Percentiles rank a stretch among this genome's conserved stretches.
Evolutionary conservation across 64 coral and sea anemone genomes (phyloP).

Genomic region (Montipora capricornis): DNA sequence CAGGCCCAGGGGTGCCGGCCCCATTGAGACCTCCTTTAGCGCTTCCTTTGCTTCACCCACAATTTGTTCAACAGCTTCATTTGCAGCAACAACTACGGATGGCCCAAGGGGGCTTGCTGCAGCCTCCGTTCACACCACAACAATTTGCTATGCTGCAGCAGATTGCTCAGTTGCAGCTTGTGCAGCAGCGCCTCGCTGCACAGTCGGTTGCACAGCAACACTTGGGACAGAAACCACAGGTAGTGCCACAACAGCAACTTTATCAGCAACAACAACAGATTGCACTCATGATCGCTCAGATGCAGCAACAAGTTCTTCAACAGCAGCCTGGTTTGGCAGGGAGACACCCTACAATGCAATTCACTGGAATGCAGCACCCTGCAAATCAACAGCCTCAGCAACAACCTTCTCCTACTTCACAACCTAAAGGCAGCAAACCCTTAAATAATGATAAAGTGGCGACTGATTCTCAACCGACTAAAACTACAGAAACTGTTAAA

Average conservation of each 20-base stretch:
- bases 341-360: slow-evolving; percentile 13
- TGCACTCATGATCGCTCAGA: slow-evolving; percentile 90
- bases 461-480: slow-evolving; percentile 63
- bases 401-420: slow-evolving; percentile 26
- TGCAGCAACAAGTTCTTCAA: slow-evolving; percentile 93
- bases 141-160: slow-evolving; percentile 89
- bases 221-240: slow-evolving; percentile 66
- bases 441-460: slow-evolving; percentile 20
- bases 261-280: slow-evolving; percentile 98
- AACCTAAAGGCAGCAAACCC: slow-evolving; percentile 71
- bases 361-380: slow-evolving; percentile 30
- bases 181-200: slow-evolving; percentile 89
- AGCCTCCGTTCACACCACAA: slow-evolving; percentile 84
- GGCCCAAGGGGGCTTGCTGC: slow-evolving; percentile 91
- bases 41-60: slow-evolving; percentile 88
- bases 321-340: slow-evolving; percentile 73
- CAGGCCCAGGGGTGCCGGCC: slow-evolving; percentile 54
- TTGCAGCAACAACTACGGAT: slow-evolving; percentile 86
- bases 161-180: slow-evolving; percentile 83
- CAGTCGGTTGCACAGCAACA: slow-evolving; percentile 91
- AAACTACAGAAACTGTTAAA: slow-evolving; percentile 41
- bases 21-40: slow-evolving; percentile 75
- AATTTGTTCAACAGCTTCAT: slow-evolving; percentile 89
- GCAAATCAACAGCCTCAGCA: slow-evolving; percentile 31
- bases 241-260: slow-evolving; percentile 77